Evolutionary conservation across 2,113 vertebrate genomes (phyloP), one percentile per base, ranked within the genome.

Genomic region (Onychostoma macrolepis): DNA sequence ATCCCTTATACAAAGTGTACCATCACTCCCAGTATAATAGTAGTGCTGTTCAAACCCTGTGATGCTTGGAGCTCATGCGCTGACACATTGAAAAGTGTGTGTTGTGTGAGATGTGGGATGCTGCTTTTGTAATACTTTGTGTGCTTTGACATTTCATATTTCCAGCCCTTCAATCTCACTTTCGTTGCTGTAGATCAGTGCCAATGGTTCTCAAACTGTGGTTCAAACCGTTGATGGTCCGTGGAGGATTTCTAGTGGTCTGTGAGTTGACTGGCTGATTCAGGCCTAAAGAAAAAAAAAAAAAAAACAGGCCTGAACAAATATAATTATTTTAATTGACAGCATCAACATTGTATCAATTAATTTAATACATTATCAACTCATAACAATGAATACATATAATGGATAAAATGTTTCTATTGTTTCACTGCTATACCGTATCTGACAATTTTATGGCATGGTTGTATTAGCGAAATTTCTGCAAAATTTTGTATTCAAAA

Each of bases 11-110:
- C 76, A 36, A 76, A 71, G 43, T 72, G 17, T 81, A 48, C 56
- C 85, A 81, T 89, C 79, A 85, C 65, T 87, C 71, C 19, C 77
- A 85, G 78, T 82, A 89, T 85, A 89, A 89, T 89, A 72, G 86
- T 33, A 72, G 75, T 74, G 83, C 88, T 87, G 86, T 87, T 72
- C 33, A 30, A 43, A 17, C 36, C 56, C 28, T 61, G 24, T 61
- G 53, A 84, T 56, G 72, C 69, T 83, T 61, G 53, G 43, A 80
- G 53, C 81, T 84, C 41, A 38, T 48, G 48, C n/a, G 19, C 50
- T 58, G 79, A 67, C 67, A 74, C 74, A 48, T 38, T 67, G 80
- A 33, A 63, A 56, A 76, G 2, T 48, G 69, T 65, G 71, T 71
- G 26, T 53, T 30, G 43, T 83, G 41, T 38, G 65, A 71, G 65